Base-by-base conservation (phyloP, 2,797 vertebrate species). In the Delichon dasypus region DNA sequence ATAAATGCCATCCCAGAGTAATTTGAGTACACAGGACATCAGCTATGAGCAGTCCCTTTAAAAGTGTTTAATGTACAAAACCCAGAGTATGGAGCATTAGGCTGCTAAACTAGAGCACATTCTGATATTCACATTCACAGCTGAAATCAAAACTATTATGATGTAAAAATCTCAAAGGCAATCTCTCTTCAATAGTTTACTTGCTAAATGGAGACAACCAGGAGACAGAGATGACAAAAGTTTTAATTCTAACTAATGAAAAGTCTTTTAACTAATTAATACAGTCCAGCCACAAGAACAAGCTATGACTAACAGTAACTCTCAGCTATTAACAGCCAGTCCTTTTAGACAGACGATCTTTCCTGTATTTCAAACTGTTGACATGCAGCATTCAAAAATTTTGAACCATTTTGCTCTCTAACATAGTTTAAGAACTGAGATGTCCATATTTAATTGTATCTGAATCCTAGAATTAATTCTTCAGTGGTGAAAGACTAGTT, bases 401-500 rank as follows among this genome's bases (percentile, higher is more conserved):
- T 14, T 75, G 34, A 7, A 75, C 18, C 15, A 75, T 23, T 40
- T 34, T 76, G 61, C n/a, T 85, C 38, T 75, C 34, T 15, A 86
- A 34, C 11, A 26, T 0, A 44, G 15, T 9, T 34, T 61, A 76
- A 78, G 40, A 91, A 68, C 90, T 18, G 0, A 72, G 13, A 68
- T 20, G 10, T 32, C 70, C 47, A 25, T 55, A 71, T 45, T 75
- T 57, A 66, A 73, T 32, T 71, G 38, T 4, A 4, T 53, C 34
- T 50, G 55, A 90, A 86, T 71, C 61, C 75, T 73, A 55, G 25
- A 86, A 58, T 75, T 70, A 84, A 67, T 79, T 81, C 60, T 64
- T 73, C 83, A 67, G 23, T 86, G 90, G 94, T 93, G 93, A 96
- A 84, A 88, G 40, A 81, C 94, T 73, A 82, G 48, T 73, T 91